Evolutionary conservation across 1,140 invertebrate genomes (phyloP).

Genomic region (Trichonephila clavipes): DNA sequence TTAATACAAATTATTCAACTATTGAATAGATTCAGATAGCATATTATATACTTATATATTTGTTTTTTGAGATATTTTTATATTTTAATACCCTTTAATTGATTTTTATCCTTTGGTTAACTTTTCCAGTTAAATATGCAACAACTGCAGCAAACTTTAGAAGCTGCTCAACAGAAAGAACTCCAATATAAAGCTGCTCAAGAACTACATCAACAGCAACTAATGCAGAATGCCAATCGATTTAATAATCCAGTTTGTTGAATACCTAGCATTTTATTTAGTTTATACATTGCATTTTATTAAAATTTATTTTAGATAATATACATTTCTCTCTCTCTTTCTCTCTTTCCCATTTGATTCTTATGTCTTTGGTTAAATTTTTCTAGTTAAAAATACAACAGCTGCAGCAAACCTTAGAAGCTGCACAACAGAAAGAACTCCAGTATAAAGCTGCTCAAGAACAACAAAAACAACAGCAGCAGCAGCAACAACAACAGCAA

Average conservation of each 20-base stretch:
- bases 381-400: slow-evolving; percentile 83
- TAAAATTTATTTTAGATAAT: background rate
- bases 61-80: background rate
- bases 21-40: background rate
- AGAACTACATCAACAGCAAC: slow-evolving; percentile 76
- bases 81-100: slow-evolving; percentile 20
- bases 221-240: slow-evolving; percentile 62
- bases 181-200: slow-evolving; percentile 86
- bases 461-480: slow-evolving; percentile 75
- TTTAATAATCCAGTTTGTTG: slow-evolving; percentile 25
- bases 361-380: background rate
- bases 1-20: background rate
- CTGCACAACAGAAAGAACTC: slow-evolving; percentile 89
- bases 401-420: slow-evolving; percentile 87
- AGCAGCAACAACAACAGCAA: slow-evolving; percentile 73
- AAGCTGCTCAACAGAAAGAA: slow-evolving; percentile 90
- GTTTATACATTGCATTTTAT: background rate
- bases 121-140: slow-evolving; percentile 82
- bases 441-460: slow-evolving; percentile 85
- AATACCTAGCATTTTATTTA: slow-evolving; percentile 1
- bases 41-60: slow-evolving; percentile 12
- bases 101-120: slow-evolving; percentile 30
- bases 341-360: background rate
- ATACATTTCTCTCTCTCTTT: background rate
- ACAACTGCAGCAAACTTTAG: slow-evolving; percentile 87